Conservation (phyloP, 2,888 invertebrate species). For the Macaria liturata region DNA sequence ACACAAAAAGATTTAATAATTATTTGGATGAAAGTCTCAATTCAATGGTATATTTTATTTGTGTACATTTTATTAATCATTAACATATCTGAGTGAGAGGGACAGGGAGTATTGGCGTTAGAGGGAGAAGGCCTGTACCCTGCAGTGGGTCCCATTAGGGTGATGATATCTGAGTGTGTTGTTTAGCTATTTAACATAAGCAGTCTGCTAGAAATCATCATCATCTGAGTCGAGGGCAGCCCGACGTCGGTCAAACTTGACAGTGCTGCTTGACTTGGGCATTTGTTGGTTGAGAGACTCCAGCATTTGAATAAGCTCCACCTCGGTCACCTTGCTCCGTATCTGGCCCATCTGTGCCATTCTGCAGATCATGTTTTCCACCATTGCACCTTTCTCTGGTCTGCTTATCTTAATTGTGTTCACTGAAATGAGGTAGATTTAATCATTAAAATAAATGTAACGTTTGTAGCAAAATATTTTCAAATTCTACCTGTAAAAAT, state of each 20-base stretch:
- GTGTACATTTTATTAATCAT: too few species aligned
- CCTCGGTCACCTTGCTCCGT: slow-evolving; percentile 91
- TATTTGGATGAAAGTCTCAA: too few species aligned
- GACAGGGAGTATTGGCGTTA: too few species aligned
- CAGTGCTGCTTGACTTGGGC: slow-evolving; percentile 89
- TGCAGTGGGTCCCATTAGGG: too few species aligned
- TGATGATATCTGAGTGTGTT: too few species aligned
- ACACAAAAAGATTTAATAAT: too few species aligned
- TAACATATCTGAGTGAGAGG: too few species aligned
- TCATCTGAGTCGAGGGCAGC: slow-evolving; percentile 95
- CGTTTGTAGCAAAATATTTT: too few species aligned
- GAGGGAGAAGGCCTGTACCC: too few species aligned
- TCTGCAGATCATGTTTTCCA: slow-evolving; percentile 96
- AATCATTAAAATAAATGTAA: too few species aligned
- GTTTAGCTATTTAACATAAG: slow-evolving; percentile 19
- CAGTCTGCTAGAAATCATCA: slow-evolving; percentile 75
- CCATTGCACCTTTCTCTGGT: slow-evolving; percentile 97
- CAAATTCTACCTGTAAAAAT: too few species aligned
- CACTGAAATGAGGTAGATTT: slow-evolving; percentile 83
- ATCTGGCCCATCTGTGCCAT: slow-evolving; percentile 98
- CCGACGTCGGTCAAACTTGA: slow-evolving; percentile 95
- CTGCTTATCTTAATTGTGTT: slow-evolving; percentile 96
- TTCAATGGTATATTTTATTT: too few species aligned
- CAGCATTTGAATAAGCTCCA: slow-evolving; percentile 91
- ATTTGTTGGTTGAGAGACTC: slow-evolving; percentile 94